phyloP scores from a whole-genome alignment of 1,140 invertebrate species.

The Hestina assimilis region DNA sequence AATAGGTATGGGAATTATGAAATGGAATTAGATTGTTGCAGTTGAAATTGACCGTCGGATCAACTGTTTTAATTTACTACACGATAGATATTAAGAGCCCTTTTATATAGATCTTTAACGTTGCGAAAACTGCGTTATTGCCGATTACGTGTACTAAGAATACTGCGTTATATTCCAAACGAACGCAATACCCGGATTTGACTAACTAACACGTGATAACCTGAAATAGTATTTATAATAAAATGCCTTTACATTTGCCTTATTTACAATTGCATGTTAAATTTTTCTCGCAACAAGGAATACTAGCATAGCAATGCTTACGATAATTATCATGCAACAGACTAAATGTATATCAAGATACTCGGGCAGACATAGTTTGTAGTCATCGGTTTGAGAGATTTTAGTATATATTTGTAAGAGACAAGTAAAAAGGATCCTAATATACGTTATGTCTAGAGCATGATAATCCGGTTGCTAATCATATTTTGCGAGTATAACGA shows the following conservation, averaged over 20 bases:
- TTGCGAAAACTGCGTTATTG: not conserved
- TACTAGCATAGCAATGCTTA: not conserved
- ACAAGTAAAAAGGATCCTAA: not conserved
- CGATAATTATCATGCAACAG: not conserved
- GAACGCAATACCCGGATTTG: not conserved
- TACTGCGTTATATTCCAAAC: not conserved
- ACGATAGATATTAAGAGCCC: not conserved
- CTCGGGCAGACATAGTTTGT: not conserved
- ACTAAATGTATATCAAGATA: not conserved
- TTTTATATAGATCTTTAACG: not conserved
- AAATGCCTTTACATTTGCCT: too few species aligned
- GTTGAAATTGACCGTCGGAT: slow-evolving; percentile 11
- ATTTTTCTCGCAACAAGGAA: not conserved
- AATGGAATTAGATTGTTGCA: not conserved
- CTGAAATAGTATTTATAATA: too few species aligned
- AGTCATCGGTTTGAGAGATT: not conserved
- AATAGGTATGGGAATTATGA: not conserved
- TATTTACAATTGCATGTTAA: not conserved
- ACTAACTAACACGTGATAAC: not conserved
- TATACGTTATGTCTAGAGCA: not conserved
- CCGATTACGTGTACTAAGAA: not conserved
- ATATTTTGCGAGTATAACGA: not conserved
- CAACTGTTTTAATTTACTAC: not conserved
- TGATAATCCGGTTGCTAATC: not conserved
- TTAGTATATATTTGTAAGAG: not conserved